phyloP scores from a whole-genome alignment of 2,113 vertebrate genomes.

The Ailuropoda melanoleuca region DNA sequence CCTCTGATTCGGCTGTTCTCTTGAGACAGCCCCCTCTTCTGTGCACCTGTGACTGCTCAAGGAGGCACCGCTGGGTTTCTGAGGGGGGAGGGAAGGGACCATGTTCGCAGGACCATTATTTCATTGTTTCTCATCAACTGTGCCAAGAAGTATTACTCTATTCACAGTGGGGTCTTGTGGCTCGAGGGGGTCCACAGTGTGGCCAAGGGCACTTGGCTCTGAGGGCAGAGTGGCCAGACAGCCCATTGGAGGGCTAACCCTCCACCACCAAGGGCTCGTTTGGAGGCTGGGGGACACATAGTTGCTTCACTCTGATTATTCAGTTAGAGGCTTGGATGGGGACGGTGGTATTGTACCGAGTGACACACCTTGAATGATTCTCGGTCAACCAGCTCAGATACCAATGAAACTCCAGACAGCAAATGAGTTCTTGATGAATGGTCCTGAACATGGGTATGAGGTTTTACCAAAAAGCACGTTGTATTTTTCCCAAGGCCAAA shows the following conservation, averaged over 20 bases:
- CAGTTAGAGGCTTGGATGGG: neutral
- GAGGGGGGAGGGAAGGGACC: neutral
- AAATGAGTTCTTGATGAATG: accelerated
- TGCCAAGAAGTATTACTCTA: neutral
- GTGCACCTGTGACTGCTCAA: accelerated
- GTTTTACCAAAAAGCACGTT: neutral
- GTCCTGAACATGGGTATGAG: neutral
- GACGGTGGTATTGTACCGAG: neutral
- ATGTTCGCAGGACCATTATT: neutral
- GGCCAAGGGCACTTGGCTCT: neutral
- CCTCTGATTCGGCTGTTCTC: neutral
- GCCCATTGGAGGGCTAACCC: too few relatives aligned
- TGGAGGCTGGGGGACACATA: accelerated
- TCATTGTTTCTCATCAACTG: neutral
- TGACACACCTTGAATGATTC: neutral
- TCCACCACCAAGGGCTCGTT: neutral
- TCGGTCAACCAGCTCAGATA: neutral
- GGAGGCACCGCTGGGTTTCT: neutral
- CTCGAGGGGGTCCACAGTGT: neutral
- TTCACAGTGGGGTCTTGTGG: neutral
- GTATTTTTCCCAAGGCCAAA: neutral
- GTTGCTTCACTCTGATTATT: neutral
- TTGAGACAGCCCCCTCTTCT: neutral
- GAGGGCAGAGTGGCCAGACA: too few relatives aligned
- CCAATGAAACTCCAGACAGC: neutral